These are phyloP conservation scores for Drosophila melanogaster DNA, from an alignment of 1,140 invertebrate species.

Conservation along the genomic window DNA sequence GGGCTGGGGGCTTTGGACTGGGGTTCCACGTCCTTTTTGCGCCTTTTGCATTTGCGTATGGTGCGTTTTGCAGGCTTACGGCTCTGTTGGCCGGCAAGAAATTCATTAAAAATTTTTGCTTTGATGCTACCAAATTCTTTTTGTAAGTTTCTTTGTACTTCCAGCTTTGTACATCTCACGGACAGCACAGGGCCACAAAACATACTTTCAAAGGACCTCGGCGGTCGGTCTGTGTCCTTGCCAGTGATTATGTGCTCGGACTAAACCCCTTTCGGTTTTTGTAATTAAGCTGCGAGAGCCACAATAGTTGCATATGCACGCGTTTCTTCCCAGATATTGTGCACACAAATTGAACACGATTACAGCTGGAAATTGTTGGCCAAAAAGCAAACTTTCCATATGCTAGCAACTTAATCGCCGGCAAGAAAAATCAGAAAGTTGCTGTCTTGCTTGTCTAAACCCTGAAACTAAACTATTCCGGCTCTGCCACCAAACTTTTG, in stretches of 20 bases:
- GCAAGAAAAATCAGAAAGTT: slow-evolving; percentile 51
- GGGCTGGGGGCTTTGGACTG: neutral
- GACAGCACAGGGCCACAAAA: slow-evolving; percentile 24
- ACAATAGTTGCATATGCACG: slow-evolving; percentile 32
- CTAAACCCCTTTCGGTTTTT: slow-evolving; percentile 45
- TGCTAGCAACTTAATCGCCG: slow-evolving; percentile 66
- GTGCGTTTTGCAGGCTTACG: slow-evolving; percentile 73
- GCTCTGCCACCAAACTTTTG: slow-evolving; percentile 68
- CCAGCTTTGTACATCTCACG: slow-evolving; percentile 44
- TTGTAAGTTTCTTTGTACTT: slow-evolving; percentile 73
- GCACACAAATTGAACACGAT: slow-evolving; percentile 52
- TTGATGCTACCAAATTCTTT: slow-evolving; percentile 82
- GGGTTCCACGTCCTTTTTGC: slow-evolving; percentile 23
- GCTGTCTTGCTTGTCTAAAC: slow-evolving; percentile 27
- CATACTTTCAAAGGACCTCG: slow-evolving; percentile 50
- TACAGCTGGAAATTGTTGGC: slow-evolving; percentile 46
- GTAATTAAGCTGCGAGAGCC: slow-evolving; percentile 58
- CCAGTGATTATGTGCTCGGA: slow-evolving; percentile 46
- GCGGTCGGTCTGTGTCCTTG: slow-evolving; percentile 35
- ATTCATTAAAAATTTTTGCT: slow-evolving; percentile 84
- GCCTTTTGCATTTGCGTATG: slow-evolving; percentile 57
- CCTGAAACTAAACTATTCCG: slow-evolving; percentile 60
- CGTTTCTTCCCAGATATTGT: slow-evolving; percentile 23
- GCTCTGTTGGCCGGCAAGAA: slow-evolving; percentile 59
- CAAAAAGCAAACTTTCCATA: slow-evolving; percentile 49